Evolutionary conservation across 2,113 vertebrate species (phyloP), one percentile per base, ranked within the genome.

Genomic region (Hylia prasina): DNA sequence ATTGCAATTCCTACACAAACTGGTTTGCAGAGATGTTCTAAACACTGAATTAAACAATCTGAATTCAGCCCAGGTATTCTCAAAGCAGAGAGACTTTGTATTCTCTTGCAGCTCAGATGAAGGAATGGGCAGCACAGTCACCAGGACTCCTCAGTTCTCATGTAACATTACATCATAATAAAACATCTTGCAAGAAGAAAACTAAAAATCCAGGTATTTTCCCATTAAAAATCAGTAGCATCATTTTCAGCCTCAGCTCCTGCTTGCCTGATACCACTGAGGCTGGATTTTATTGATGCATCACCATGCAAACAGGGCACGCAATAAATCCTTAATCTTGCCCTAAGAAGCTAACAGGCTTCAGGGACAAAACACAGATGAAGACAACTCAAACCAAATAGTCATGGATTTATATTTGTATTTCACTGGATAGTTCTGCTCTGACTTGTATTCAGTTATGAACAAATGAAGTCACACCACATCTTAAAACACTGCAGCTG

Each of bases 161-260:
- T 0, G 4, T 18, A 57, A 53, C n/a, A 33, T 48, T 27, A 45
- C 45, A 48, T 16, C 1, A 7, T 1, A 35, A 68, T 1, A 39
- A 61, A 77, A 80, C 33, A 53, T 30, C 28, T 22, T 37, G 37
- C 45, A 63, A 40, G 54, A 54, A 58, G 25, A 51, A 80, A 87
- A 44, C 4, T 19, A 48, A 85, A 4, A 78, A 27, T 77, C 37
- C 79, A 87, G 58, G n/a, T 10, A 21, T 53, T 64, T 79, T 35
- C 45, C 33, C n/a, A 80, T 56, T 64, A 53, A 73, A 87, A 51
- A 0, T 13, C 33, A 73, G 53, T 48, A 68, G 7, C 16, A 11
- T 2, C 3, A 28, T 39, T 61, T 71, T 44, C 75, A 70, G 24
- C 57, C 35, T 65, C 80, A 35, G 44, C 16, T 72, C 33, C 80